These are phyloP conservation scores for Gymnoscelis rufifasciata DNA, from an alignment of 2,888 invertebrate species.

Conservation along the genomic window DNA sequence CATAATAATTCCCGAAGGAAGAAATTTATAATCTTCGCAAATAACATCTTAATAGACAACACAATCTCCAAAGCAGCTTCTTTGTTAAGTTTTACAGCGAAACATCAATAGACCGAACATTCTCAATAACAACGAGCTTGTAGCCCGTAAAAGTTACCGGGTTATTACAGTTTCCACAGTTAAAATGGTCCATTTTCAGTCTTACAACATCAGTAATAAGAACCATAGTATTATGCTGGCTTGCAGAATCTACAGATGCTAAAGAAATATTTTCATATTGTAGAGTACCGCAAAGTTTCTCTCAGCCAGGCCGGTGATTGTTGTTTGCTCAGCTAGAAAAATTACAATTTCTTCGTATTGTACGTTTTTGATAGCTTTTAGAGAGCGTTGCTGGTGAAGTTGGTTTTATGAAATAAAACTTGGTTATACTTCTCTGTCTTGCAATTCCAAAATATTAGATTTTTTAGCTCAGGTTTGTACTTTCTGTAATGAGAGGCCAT, in stretches of 20 bases:
- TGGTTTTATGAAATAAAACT: background rate
- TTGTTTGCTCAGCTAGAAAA: constrained; percentile 44
- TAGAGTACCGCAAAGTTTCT: constrained; percentile 37
- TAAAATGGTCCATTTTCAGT: constrained; percentile 2
- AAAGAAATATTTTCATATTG: constrained; percentile 23
- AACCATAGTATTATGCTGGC: constrained; percentile 5
- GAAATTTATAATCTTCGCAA: no score
- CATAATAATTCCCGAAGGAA: no score
- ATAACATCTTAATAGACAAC: background rate
- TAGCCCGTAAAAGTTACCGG: constrained; percentile 6
- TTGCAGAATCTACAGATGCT: constrained; percentile 5
- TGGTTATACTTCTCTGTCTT: background rate
- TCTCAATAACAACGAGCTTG: constrained; percentile 6
- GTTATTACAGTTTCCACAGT: constrained; percentile 2
- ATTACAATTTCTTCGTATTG: constrained; percentile 21
- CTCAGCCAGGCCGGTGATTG: constrained; percentile 35
- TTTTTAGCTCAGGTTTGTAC: no score
- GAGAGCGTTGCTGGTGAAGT: constrained; percentile 6
- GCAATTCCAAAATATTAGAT: no score
- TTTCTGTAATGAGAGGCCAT: no score
- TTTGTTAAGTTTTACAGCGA: constrained; percentile 3
- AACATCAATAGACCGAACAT: constrained; percentile 6
- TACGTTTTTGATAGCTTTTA: constrained; percentile 6
- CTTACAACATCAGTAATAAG: constrained; percentile 2
- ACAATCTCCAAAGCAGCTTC: background rate